Conservation (phyloP, 2,113 vertebrate species). For the Nansenia antarctica region DNA sequence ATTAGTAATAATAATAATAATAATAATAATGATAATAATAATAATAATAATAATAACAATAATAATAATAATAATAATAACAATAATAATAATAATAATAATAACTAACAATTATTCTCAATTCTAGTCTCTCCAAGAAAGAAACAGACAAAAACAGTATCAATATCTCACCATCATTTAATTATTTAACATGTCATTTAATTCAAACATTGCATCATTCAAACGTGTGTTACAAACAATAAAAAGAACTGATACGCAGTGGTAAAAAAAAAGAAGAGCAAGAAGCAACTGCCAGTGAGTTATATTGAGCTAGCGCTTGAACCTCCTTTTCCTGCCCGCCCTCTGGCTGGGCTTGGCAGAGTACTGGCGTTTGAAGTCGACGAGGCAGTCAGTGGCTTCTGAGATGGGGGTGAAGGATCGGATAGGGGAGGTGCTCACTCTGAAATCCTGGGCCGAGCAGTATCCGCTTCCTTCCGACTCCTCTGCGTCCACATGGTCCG, state of each 20-base stretch:
- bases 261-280: constrained; percentile 8
- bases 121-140: background rate
- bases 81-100: no score
- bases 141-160: background rate
- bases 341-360: constrained; percentile 47
- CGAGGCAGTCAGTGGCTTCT: constrained; percentile 74
- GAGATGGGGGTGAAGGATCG: constrained; percentile 78
- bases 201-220: no score
- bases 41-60: no score
- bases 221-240: constrained; percentile 10
- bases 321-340: constrained; percentile 47
- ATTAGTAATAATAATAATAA: no score
- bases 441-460: background rate
- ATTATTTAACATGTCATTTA: background rate
- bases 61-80: no score
- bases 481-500: background rate
- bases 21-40: no score
- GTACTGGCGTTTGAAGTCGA: constrained; percentile 74
- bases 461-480: background rate
- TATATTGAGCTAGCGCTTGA: constrained; percentile 30
- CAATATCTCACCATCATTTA: background rate
- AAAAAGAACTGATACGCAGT: constrained; percentile 16
- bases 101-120: no score
- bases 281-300: background rate
- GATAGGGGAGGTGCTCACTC: constrained; percentile 73